Percentiles rank a stretch among this genome's conserved stretches.
phyloP scores from a whole-genome alignment of 2,113 vertebrate species.

The Sinocyclocheilus grahami region DNA sequence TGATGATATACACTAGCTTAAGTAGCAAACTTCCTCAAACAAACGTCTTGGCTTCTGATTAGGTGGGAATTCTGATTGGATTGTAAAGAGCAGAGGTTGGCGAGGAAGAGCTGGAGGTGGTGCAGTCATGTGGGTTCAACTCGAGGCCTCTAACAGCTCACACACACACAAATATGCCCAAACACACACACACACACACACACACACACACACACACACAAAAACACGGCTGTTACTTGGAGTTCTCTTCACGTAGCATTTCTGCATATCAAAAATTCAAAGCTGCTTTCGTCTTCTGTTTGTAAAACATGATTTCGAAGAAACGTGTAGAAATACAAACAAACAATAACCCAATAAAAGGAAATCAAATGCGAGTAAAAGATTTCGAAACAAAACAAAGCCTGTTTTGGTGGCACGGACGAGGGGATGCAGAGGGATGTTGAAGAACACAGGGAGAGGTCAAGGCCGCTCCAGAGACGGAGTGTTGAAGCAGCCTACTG shows the following conservation, averaged over 20 bases:
- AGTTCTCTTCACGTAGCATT: slow-evolving; percentile 56
- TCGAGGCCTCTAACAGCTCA: slow-evolving; percentile 40
- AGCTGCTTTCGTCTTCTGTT: slow-evolving; percentile 55
- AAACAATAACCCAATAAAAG: slow-evolving; percentile 44
- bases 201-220: not conserved
- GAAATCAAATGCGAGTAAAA: slow-evolving; percentile 46
- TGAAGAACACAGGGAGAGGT: slow-evolving; percentile 28
- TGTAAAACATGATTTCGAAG: slow-evolving; percentile 38
- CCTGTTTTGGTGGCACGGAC: slow-evolving; percentile 71
- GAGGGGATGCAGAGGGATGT: not conserved
- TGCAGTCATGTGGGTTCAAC: slow-evolving; percentile 71
- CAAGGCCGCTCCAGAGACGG: slow-evolving; percentile 89
- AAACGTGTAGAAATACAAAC: slow-evolving; percentile 41
- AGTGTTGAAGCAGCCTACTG: slow-evolving; percentile 94
- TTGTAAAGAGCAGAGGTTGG: not conserved
- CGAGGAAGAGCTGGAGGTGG: slow-evolving; percentile 46
- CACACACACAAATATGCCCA: not conserved
- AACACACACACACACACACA: not conserved
- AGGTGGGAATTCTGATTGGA: not conserved
- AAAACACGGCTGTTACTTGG: not conserved
- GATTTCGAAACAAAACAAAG: slow-evolving; percentile 61
- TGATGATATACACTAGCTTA: slow-evolving; percentile 47
- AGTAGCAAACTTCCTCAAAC: slow-evolving; percentile 25
- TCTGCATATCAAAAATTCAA: slow-evolving; percentile 45
- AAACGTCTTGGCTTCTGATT: not conserved